Evolutionary conservation across 2,888 invertebrate genomes (phyloP).

Genomic region (Idaea biselata): DNA sequence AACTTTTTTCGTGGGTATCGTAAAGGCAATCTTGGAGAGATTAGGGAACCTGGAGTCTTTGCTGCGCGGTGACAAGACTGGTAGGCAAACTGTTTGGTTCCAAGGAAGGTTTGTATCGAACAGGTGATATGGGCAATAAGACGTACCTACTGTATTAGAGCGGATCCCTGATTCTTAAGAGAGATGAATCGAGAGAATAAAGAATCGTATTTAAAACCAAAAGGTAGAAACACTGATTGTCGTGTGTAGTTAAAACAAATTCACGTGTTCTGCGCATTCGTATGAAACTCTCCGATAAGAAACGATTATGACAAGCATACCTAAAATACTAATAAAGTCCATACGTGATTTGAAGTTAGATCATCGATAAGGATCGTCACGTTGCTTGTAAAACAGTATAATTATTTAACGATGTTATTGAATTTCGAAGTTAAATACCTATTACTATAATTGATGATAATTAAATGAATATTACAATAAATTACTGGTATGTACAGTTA

Average conservation of each 20-base stretch:
- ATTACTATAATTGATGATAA: neutral
- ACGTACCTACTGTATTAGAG: too few relatives aligned
- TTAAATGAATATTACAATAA: neutral
- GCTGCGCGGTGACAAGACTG: too few relatives aligned
- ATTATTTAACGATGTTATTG: neutral
- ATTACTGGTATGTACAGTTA: too few relatives aligned
- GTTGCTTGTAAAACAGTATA: neutral
- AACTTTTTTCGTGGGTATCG: too few relatives aligned
- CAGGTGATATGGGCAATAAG: too few relatives aligned
- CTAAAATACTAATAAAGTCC: neutral
- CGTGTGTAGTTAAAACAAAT: neutral
- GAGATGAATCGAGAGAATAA: neutral
- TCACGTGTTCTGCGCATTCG: neutral
- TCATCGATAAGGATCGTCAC: neutral
- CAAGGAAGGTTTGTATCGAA: too few relatives aligned
- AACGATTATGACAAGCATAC: neutral
- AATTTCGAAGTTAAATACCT: neutral
- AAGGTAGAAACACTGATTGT: neutral
- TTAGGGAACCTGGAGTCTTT: too few relatives aligned
- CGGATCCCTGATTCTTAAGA: too few relatives aligned
- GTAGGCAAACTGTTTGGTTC: too few relatives aligned
- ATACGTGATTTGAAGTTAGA: neutral
- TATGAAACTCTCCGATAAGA: neutral
- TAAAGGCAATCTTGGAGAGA: too few relatives aligned
- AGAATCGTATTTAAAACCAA: neutral